These are phyloP conservation scores for Diarsia rubi DNA, from an alignment of 2,888 invertebrate genomes.

Conservation along the genomic window DNA sequence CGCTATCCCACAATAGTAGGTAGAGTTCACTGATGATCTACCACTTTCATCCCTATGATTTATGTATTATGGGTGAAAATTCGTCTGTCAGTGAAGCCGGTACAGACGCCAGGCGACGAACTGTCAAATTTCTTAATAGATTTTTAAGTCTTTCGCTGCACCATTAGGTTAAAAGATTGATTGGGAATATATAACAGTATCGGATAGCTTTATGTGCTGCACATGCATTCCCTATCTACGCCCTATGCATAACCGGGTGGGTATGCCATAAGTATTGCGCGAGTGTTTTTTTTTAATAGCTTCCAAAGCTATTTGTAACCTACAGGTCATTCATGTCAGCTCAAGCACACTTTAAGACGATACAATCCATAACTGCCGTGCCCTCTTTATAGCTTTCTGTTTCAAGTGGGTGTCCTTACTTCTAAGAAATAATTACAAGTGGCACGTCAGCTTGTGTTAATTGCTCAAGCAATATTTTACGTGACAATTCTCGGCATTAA, in stretches of 20 bases:
- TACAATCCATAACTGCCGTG: background rate
- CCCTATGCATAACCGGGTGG: background rate
- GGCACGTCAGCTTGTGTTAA: conserved; percentile 19
- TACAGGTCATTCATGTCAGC: background rate
- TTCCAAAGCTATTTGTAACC: background rate
- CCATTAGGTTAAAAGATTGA: too few species aligned
- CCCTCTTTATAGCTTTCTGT: background rate
- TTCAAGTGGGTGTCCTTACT: conserved; percentile 32
- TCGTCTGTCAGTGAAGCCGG: too few species aligned
- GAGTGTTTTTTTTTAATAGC: background rate
- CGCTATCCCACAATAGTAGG: background rate
- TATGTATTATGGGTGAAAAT: too few species aligned
- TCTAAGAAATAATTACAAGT: conserved; percentile 43
- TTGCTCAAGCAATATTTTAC: conserved; percentile 17
- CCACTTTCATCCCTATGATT: too few species aligned
- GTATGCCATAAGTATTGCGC: background rate
- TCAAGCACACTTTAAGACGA: conserved; percentile 10
- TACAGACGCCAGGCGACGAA: too few species aligned
- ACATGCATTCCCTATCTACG: background rate
- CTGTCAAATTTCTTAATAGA: too few species aligned
- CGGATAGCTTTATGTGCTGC: too few species aligned
- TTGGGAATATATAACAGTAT: too few species aligned
- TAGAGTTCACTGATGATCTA: background rate
- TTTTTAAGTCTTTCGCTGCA: too few species aligned
- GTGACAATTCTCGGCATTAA: conserved; percentile 22